phyloP scores from a whole-genome alignment of 2,113 vertebrate genomes.

The Rhipidura dahli region DNA sequence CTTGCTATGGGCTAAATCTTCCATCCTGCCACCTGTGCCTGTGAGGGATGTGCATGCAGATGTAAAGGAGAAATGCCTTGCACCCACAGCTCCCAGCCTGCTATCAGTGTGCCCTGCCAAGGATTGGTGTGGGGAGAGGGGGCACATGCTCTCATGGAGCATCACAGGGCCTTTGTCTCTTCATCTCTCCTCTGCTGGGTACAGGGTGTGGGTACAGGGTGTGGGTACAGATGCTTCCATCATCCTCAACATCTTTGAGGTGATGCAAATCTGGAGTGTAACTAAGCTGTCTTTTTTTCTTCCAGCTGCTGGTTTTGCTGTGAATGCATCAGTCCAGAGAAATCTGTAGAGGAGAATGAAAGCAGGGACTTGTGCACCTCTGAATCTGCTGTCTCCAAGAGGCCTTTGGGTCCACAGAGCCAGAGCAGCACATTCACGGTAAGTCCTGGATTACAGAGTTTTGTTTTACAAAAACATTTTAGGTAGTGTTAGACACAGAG shows the following conservation, averaged over 20 bases:
- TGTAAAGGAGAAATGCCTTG: neutral
- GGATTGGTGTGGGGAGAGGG: rapidly evolving
- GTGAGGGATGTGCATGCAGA: neutral
- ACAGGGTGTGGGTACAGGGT: neutral
- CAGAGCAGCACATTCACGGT: neutral
- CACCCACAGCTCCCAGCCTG: neutral
- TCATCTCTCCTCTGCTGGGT: neutral
- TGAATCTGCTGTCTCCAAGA: neutral
- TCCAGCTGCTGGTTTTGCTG: neutral
- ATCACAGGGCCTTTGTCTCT: neutral
- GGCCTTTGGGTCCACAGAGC: neutral
- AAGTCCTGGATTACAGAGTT: neutral
- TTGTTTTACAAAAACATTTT: neutral
- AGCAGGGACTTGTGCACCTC: neutral
- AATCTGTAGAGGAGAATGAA: neutral
- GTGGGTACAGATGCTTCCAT: neutral
- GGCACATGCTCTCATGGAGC: rapidly evolving
- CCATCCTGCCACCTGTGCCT: neutral
- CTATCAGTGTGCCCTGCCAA: neutral
- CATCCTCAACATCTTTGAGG: neutral
- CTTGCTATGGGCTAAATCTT: neutral
- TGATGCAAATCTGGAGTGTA: neutral
- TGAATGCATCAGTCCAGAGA: neutral
- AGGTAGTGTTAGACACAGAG: neutral
- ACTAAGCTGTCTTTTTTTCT: neutral